Conservation (phyloP, 2,113 vertebrate species). For the Stigmatopora argus region DNA sequence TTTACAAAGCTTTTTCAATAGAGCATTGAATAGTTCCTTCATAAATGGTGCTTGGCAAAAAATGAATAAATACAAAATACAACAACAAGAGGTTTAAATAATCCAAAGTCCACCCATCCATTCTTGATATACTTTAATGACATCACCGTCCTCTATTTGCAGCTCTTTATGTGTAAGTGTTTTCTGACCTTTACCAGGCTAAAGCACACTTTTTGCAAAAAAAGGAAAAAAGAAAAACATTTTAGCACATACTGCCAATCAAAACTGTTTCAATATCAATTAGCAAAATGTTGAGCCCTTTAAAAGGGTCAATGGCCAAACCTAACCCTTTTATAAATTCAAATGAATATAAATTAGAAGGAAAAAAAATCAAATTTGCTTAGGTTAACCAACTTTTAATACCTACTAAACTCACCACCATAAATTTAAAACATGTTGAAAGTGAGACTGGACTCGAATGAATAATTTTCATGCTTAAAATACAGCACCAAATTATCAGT, state of each 20-base stretch:
- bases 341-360: not conserved
- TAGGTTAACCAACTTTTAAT: conserved; percentile 72
- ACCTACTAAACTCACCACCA: conserved; percentile 36
- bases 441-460: conserved; percentile 61
- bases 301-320: too few relatives aligned
- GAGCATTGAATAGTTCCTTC: too few relatives aligned
- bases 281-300: too few relatives aligned
- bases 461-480: conserved; percentile 66
- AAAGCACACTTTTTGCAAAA: too few relatives aligned
- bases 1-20: too few relatives aligned
- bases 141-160: conserved; percentile 99
- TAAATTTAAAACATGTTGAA: conserved; percentile 69
- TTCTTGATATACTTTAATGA: conserved; percentile 99
- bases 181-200: too few relatives aligned
- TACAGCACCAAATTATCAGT: conserved; percentile 67
- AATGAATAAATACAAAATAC: conserved; percentile 34
- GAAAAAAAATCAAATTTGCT: conserved; percentile 59
- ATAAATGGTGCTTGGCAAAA: too few relatives aligned
- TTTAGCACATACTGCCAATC: too few relatives aligned
- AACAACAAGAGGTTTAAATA: conserved; percentile 56
- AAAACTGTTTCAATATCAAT: too few relatives aligned
- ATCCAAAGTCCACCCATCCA: conserved; percentile 93
- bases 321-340: not conserved
- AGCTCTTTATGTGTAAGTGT: conserved; percentile 67
- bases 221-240: too few relatives aligned